Conservation (phyloP, 1,140 invertebrate species). For the Sogatella furcifera region DNA sequence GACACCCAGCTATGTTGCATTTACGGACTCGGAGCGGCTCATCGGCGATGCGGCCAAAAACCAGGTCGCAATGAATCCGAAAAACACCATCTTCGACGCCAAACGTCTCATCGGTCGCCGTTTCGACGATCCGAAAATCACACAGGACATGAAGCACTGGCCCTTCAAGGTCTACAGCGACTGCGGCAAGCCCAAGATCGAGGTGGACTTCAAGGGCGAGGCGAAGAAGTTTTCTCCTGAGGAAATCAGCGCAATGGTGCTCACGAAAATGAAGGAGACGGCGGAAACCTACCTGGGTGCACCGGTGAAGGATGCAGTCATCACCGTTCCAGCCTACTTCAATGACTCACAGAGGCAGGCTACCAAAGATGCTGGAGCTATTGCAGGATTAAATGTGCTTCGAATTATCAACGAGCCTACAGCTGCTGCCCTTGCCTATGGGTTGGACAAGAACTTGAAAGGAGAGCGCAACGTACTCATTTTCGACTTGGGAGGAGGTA, state of each 20-base stretch:
- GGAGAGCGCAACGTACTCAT: slow-evolving; percentile 33
- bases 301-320: slow-evolving; percentile 49
- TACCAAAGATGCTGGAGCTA: slow-evolving; percentile 48
- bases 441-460: slow-evolving; percentile 52
- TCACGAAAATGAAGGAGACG: slow-evolving; percentile 67
- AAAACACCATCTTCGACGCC: slow-evolving; percentile 53
- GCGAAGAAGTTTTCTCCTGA: slow-evolving; percentile 59
- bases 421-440: slow-evolving; percentile 97
- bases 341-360: slow-evolving; percentile 57
- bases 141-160: slow-evolving; percentile 51
- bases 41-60: slow-evolving; percentile 65
- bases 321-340: slow-evolving; percentile 62
- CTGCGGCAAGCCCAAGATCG: slow-evolving; percentile 51
- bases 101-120: slow-evolving; percentile 51
- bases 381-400: slow-evolving; percentile 71
- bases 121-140: slow-evolving; percentile 54
- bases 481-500: slow-evolving; percentile 57
- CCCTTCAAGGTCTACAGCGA: slow-evolving; percentile 54
- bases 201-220: slow-evolving; percentile 29
- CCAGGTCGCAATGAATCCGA: slow-evolving; percentile 61
- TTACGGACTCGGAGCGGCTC: slow-evolving; percentile 58
- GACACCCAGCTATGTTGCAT: slow-evolving; percentile 84
- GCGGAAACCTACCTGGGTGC: slow-evolving; percentile 44
- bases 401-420: slow-evolving; percentile 92
- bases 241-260: slow-evolving; percentile 74